A percentile compares a stretch with the other conserved stretches of the same genome.
phyloP scores from a whole-genome alignment of 2,113 vertebrate genomes.

The Acrocephalus arundinaceus region DNA sequence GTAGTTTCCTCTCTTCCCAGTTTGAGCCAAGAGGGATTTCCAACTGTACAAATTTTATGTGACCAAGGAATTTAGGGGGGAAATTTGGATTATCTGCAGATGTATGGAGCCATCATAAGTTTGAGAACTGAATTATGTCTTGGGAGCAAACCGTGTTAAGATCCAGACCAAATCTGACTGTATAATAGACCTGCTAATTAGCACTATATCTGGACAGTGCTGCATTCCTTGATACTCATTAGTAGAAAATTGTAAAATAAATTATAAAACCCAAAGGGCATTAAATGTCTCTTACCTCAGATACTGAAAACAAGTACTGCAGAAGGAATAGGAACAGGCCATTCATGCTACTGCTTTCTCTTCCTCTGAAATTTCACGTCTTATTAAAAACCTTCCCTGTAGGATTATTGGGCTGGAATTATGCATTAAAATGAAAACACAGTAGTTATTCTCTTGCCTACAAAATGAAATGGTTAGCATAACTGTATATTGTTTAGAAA shows the following conservation, averaged over 20 bases:
- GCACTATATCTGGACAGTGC: neutral
- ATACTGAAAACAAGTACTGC: neutral
- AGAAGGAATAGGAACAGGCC: neutral
- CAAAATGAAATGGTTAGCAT: neutral
- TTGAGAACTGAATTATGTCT: neutral
- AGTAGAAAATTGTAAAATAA: conserved; percentile 50
- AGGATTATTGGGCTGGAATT: conserved; percentile 34
- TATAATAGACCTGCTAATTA: conserved; percentile 20
- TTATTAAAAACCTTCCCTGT: conserved; percentile 55
- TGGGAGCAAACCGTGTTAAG: neutral
- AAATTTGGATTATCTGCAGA: neutral
- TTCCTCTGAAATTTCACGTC: conserved; percentile 38
- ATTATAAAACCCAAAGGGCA: conserved; percentile 17
- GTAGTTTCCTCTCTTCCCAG: neutral
- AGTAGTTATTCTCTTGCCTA: neutral
- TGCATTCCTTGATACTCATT: conserved; percentile 21
- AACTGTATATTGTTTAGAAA: conserved; percentile 4
- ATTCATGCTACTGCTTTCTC: conserved; percentile 24
- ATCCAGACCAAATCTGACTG: neutral
- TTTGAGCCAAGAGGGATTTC: neutral
- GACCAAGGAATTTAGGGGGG: neutral
- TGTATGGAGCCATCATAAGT: neutral
- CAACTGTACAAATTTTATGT: neutral
- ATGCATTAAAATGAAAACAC: conserved; percentile 31
- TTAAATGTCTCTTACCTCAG: conserved; percentile 13